Base-by-base conservation (phyloP, 2,888 invertebrate species). In the Meta bourneti region DNA sequence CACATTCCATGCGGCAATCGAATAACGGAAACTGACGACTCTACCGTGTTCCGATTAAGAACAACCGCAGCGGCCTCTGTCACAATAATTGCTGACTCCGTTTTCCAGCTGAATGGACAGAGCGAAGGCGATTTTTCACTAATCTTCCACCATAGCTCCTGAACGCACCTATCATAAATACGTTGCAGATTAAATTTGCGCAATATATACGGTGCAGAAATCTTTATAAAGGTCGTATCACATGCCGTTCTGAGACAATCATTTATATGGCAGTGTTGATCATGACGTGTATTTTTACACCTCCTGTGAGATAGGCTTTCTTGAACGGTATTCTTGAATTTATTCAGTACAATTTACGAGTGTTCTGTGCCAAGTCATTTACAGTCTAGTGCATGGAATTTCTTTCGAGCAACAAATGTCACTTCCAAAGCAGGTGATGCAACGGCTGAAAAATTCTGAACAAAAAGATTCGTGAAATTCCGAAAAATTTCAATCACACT, bases 51-150 rank as follows among this genome's bases (percentile, higher is more conserved):
- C 20, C 16, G 9, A 11, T n/a, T 20, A 49, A 6, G 5, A 7
- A n/a, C 74, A 13, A 54, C 61, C 7, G 70, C 49, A 49, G 78
- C 86, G 69, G 48, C 86, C 70, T 70, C 70, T 78, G 19, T 9
- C 49, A 70, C 9, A 51, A 49, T 34, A 34, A 19, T 82, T 51
- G 71, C 82, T 11, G 49, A 70, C 19, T n/a, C 13, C 13, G 71
- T 49, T 78, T 86, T 70, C 8, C 86, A 86, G 86, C 86, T 86
- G 86, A 71, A 49, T 78, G 69, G 78, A 86, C 78, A 71, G 9
- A 61, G 20, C n/a, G 49, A 78, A 51, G 16, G 74, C 72, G 19
- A 61, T 61, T 19, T 75, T 86, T 75, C 70, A 78, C 86, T 86
- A 52, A 78, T 78, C 78, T 78, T 78, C n/a, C 20, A n/a, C 13